phyloP scores from a whole-genome alignment of 2,888 invertebrate genomes.

The Anticlea derivata region DNA sequence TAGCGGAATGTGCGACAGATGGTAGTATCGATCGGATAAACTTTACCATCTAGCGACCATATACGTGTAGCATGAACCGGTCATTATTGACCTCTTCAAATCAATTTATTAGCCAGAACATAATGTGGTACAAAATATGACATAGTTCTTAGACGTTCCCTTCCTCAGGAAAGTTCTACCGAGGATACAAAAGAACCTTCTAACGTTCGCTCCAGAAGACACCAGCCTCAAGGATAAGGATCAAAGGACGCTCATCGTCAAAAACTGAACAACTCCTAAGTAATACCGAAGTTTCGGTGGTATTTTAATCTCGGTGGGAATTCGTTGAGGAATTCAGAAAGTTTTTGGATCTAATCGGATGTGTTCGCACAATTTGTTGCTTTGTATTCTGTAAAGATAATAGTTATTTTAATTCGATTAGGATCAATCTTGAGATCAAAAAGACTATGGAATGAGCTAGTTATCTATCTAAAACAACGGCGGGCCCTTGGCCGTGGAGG shows the following conservation, averaged over 20 bases:
- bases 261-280: conserved; percentile 23
- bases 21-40: background rate
- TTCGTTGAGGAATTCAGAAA: conserved; percentile 25
- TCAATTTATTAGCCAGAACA: too few species aligned
- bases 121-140: too few species aligned
- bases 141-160: too few species aligned
- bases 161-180: too few species aligned
- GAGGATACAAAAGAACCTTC: too few species aligned
- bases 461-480: too few species aligned
- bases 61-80: too few species aligned
- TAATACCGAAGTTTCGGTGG: conserved; percentile 26
- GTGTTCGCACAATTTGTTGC: background rate
- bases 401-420: conserved; percentile 1
- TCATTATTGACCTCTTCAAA: too few species aligned
- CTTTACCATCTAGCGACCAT: too few species aligned
- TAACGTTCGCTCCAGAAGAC: background rate
- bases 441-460: background rate
- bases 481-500: too few species aligned
- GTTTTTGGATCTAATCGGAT: conserved; percentile 13
- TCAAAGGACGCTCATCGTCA: conserved; percentile 14
- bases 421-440: background rate
- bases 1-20: background rate
- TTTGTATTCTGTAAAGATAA: background rate
- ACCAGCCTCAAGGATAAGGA: background rate
- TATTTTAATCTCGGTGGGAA: conserved; percentile 25